A percentile compares a stretch with the other conserved stretches of the same genome.
These are phyloP conservation scores for Melanotaenia maccullochi DNA, from an alignment of 2,797 vertebrate species.

Conservation along the genomic window DNA sequence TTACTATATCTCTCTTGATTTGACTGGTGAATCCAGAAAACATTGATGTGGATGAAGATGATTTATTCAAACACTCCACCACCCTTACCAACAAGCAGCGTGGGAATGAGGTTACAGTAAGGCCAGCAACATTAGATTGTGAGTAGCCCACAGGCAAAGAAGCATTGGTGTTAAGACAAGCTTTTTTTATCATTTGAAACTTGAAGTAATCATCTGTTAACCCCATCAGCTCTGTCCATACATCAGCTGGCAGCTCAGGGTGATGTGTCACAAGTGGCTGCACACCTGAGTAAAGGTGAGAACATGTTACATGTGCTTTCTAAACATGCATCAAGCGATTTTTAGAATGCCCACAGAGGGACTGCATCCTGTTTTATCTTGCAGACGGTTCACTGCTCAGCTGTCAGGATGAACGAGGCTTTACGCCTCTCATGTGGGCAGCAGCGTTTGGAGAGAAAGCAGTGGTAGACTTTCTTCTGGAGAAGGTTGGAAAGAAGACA, in stretches of 20 bases:
- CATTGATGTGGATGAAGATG: constrained; percentile 73
- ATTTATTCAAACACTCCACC: constrained; percentile 86
- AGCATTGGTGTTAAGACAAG: not conserved
- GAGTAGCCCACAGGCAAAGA: constrained; percentile 60
- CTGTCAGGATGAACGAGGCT: constrained; percentile 91
- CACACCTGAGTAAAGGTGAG: constrained; percentile 89
- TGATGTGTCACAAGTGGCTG: constrained; percentile 88
- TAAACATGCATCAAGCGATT: not conserved
- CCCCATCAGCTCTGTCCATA: constrained; percentile 88
- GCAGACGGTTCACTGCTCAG: constrained; percentile 89
- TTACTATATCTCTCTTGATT: constrained; percentile 22
- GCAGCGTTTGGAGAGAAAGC: constrained; percentile 95
- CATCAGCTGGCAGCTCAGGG: constrained; percentile 96
- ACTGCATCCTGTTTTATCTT: not conserved
- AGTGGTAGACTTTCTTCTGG: constrained; percentile 89
- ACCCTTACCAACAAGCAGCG: constrained; percentile 95
- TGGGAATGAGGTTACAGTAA: constrained; percentile 91
- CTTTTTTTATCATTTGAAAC: not conserved
- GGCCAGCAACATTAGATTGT: constrained; percentile 94
- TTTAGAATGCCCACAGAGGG: not conserved
- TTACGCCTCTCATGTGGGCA: constrained; percentile 97
- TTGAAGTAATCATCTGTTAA: constrained; percentile 16
- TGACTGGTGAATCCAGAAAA: constrained; percentile 56
- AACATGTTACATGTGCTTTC: not conserved
- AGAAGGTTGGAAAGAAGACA: constrained; percentile 81